Evolutionary conservation across 2,888 invertebrate species (phyloP).

Genomic region (Tupiocoris notatus): DNA sequence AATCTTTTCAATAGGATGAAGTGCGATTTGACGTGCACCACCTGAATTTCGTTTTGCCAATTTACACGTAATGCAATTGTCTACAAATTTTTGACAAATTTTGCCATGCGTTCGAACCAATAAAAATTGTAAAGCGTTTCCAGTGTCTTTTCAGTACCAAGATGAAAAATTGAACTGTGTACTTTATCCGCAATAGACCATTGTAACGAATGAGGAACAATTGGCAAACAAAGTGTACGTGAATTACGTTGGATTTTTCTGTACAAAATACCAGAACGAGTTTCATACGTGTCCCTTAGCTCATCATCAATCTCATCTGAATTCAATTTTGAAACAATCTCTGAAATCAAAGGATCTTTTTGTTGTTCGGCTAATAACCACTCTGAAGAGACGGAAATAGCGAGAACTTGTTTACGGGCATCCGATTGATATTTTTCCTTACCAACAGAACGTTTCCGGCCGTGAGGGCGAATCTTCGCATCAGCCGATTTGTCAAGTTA

Average conservation of each 20-base stretch:
- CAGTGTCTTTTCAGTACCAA: too few species aligned
- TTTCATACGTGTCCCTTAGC: slow-evolving; percentile 38
- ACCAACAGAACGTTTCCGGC: slow-evolving; percentile 13
- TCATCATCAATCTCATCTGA: slow-evolving; percentile 21
- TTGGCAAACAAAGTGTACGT: too few species aligned
- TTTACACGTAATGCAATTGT: slow-evolving; percentile 52
- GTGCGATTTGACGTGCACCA: slow-evolving; percentile 49
- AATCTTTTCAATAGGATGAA: too few species aligned
- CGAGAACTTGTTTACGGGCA: slow-evolving; percentile 10
- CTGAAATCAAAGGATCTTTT: slow-evolving; percentile 22
- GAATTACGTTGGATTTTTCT: too few species aligned
- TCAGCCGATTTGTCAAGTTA: background rate
- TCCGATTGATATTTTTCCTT: background rate
- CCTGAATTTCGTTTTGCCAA: slow-evolving; percentile 51
- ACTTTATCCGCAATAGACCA: slow-evolving; percentile 51
- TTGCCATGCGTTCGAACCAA: slow-evolving; percentile 33
- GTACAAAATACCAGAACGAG: too few species aligned
- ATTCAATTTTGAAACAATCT: slow-evolving; percentile 24
- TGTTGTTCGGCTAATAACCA: too few species aligned
- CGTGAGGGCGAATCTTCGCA: slow-evolving; percentile 4
- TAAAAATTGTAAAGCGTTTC: slow-evolving; percentile 28
- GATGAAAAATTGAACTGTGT: too few species aligned
- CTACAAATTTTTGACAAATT: too few species aligned
- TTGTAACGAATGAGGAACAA: too few species aligned
- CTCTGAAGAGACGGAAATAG: background rate